These are phyloP conservation scores for Romanogobio albipinnatus DNA, from an alignment of 2,113 vertebrate species.

Conservation along the genomic window DNA sequence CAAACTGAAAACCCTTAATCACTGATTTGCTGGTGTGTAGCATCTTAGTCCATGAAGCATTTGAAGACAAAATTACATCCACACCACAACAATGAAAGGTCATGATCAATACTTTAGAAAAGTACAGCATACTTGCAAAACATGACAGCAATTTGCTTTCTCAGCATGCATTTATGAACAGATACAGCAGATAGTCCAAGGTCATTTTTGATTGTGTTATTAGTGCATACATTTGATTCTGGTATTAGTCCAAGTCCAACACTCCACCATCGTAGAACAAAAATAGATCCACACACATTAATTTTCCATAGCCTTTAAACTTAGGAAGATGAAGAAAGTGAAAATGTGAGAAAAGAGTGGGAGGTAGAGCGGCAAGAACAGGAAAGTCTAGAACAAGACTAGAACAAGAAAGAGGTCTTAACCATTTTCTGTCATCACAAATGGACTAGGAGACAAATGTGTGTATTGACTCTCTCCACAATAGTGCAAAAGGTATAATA, in stretches of 20 bases:
- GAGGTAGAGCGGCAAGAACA: neutral
- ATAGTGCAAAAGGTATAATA: neutral
- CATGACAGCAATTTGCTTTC: slow-evolving; percentile 13
- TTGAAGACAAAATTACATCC: slow-evolving; percentile 14
- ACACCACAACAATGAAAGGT: slow-evolving; percentile 30
- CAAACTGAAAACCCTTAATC: neutral
- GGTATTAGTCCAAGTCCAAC: neutral
- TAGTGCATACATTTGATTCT: slow-evolving; percentile 8
- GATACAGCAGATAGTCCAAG: slow-evolving; percentile 16
- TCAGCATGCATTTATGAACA: slow-evolving; percentile 14
- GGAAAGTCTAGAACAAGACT: neutral
- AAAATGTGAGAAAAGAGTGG: slow-evolving; percentile 5
- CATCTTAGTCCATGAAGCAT: neutral
- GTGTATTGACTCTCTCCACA: neutral
- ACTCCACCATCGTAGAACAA: neutral
- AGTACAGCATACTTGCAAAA: slow-evolving; percentile 1
- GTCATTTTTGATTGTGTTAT: slow-evolving; percentile 15
- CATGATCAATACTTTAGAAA: slow-evolving; percentile 39
- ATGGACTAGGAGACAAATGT: neutral
- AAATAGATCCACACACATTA: slow-evolving; percentile 3
- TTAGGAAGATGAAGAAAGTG: neutral
- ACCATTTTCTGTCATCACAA: slow-evolving; percentile 6
- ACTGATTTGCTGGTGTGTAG: neutral
- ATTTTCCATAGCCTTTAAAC: slow-evolving; percentile 26
- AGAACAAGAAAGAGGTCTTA: slow-evolving; percentile 15